phyloP scores from a whole-genome alignment of 2,113 vertebrate genomes.

The Ceyx cyanopectus region DNA sequence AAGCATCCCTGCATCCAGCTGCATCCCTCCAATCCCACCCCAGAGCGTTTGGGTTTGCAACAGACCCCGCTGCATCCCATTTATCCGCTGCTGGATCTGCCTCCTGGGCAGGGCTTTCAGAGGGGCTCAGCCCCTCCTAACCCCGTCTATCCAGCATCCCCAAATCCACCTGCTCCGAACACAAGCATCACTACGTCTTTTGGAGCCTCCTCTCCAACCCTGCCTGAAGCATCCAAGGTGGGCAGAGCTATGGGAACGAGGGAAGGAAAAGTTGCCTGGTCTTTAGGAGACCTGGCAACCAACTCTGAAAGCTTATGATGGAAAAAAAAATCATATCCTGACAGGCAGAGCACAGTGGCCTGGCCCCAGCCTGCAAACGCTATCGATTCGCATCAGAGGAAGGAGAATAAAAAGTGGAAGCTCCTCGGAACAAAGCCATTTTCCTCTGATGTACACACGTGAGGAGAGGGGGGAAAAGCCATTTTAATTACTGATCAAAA shows the following conservation, averaged over 20 bases:
- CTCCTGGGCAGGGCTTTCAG: neutral
- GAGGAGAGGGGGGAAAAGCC: neutral
- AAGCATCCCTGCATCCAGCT: neutral
- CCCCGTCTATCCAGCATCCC: neutral
- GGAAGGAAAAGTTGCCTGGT: neutral
- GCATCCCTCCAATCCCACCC: rapidly evolving
- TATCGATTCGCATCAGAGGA: neutral
- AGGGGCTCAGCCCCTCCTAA: neutral
- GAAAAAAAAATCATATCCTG: neutral
- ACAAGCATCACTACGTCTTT: neutral
- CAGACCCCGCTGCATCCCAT: neutral
- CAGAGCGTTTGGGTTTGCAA: neutral
- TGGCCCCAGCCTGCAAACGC: neutral
- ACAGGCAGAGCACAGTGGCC: rapidly evolving
- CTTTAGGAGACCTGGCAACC: neutral
- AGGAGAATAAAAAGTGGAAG: conserved; percentile 21
- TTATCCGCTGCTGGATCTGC: neutral
- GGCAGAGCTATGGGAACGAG: rapidly evolving
- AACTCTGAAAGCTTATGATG: rapidly evolving
- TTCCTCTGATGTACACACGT: neutral
- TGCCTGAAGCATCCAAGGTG: neutral
- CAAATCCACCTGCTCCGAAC: neutral
- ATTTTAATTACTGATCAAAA: conserved; percentile 66
- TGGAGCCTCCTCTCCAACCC: neutral
- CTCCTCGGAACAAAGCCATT: neutral